These are phyloP conservation scores for Puntigrus tetrazona DNA, from an alignment of 2,113 vertebrate genomes.

Conservation along the genomic window DNA sequence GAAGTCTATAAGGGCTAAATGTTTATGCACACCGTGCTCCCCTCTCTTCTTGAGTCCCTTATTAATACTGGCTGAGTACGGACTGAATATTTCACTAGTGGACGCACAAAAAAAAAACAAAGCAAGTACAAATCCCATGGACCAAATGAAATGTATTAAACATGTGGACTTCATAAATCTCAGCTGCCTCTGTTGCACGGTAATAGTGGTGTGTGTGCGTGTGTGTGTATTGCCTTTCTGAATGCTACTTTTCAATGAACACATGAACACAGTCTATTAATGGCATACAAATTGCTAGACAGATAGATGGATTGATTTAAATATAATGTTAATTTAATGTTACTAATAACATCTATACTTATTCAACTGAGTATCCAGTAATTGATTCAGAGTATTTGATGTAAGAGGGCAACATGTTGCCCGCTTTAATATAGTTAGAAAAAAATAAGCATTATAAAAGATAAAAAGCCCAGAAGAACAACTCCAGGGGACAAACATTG, in stretches of 20 bases:
- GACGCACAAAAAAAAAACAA: slow-evolving; percentile 68
- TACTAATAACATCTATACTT: background rate
- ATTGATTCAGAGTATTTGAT: background rate
- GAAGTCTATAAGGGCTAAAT: slow-evolving; percentile 64
- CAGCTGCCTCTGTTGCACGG: slow-evolving; percentile 60
- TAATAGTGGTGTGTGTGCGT: slow-evolving; percentile 8
- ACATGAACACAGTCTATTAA: background rate
- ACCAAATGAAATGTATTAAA: slow-evolving; percentile 84
- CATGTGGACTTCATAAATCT: slow-evolving; percentile 82
- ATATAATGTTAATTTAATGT: background rate
- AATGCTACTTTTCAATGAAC: slow-evolving; percentile 6
- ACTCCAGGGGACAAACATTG: background rate
- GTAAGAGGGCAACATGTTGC: background rate
- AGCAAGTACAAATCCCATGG: slow-evolving; percentile 76
- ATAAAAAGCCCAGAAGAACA: slow-evolving; percentile 13
- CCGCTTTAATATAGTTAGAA: background rate
- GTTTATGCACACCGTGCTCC: slow-evolving; percentile 55
- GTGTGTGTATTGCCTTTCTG: background rate
- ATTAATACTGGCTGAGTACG: slow-evolving; percentile 71
- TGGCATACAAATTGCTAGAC: background rate
- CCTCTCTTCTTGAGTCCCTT: slow-evolving; percentile 45
- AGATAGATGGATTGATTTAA: background rate
- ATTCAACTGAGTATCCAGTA: background rate
- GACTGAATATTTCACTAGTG: slow-evolving; percentile 60
- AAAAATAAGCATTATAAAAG: background rate